Percentiles rank a stretch among this genome's conserved stretches.
phyloP scores from a whole-genome alignment of 2,797 vertebrate species.

The Girardinus metallicus region DNA sequence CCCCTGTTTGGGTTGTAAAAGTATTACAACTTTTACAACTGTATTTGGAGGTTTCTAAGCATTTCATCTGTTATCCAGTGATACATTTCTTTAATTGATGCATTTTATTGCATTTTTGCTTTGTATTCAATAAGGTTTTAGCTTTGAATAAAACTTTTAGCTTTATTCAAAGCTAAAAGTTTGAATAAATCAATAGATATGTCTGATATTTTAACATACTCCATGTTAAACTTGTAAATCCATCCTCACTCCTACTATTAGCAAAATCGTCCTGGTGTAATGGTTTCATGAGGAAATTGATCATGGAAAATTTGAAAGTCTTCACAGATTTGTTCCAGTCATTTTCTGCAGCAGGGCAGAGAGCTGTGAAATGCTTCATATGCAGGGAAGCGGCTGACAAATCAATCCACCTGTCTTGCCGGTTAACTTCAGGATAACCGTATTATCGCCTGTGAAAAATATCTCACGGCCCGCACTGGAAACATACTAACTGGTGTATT shows the following conservation, averaged over 20 bases:
- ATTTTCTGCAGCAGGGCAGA: constrained; percentile 30
- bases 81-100: too few species aligned
- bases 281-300: constrained; percentile 8
- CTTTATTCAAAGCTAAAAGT: neutral
- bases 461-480: neutral
- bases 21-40: too few species aligned
- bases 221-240: neutral
- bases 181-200: constrained; percentile 3
- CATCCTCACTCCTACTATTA: constrained; percentile 39
- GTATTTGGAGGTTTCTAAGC: too few species aligned
- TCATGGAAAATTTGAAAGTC: constrained; percentile 24
- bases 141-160: too few species aligned
- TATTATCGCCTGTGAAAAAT: constrained; percentile 10
- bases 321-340: constrained; percentile 25
- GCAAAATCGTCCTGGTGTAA: constrained; percentile 46
- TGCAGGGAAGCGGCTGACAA: constrained; percentile 14
- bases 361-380: constrained; percentile 8
- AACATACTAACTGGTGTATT: constrained; percentile 28
- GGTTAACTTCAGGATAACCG: constrained; percentile 30
- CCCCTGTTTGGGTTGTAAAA: too few species aligned
- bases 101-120: too few species aligned
- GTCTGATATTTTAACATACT: neutral
- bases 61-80: too few species aligned
- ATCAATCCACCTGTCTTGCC: constrained; percentile 20
- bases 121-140: too few species aligned